Conservation (phyloP, 1,140 invertebrate genomes). For the Apocrypta bakeri region DNA sequence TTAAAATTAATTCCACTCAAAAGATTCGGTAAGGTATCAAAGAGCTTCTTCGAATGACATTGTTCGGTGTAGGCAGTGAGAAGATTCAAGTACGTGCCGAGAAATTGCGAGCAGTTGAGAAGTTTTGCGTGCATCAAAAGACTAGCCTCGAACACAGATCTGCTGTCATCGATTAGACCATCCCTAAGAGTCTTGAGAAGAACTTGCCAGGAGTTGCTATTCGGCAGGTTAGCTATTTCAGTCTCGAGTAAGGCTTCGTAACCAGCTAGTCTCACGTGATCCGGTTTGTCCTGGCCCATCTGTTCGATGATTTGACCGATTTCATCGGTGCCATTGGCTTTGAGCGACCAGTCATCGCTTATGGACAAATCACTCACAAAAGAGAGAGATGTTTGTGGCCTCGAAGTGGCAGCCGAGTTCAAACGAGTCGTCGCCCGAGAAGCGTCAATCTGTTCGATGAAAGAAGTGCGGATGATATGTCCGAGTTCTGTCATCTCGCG, state of each 20-base stretch:
- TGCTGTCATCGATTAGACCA: slow-evolving; percentile 65
- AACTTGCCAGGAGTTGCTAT: slow-evolving; percentile 59
- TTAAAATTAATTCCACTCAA: slow-evolving; percentile 70
- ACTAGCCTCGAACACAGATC: slow-evolving; percentile 69
- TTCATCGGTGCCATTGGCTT: slow-evolving; percentile 54
- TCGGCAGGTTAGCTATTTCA: slow-evolving; percentile 60
- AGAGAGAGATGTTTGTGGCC: slow-evolving; percentile 61
- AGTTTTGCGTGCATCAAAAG: slow-evolving; percentile 67
- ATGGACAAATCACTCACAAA: slow-evolving; percentile 62
- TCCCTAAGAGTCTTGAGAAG: slow-evolving; percentile 63
- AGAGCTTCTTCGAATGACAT: slow-evolving; percentile 61
- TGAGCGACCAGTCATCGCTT: slow-evolving; percentile 64
- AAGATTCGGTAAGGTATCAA: slow-evolving; percentile 64
- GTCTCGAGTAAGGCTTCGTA: slow-evolving; percentile 68
- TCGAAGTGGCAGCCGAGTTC: slow-evolving; percentile 35
- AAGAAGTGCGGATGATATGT: slow-evolving; percentile 56
- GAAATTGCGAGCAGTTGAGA: slow-evolving; percentile 57
- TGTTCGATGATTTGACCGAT: slow-evolving; percentile 63
- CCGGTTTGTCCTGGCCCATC: slow-evolving; percentile 64
- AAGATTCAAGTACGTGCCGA: slow-evolving; percentile 62
- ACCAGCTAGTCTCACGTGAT: slow-evolving; percentile 68
- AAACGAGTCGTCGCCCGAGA: slow-evolving; percentile 24
- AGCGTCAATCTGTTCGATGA: slow-evolving; percentile 55
- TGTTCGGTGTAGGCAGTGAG: slow-evolving; percentile 62
- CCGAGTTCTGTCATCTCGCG: slow-evolving; percentile 63